Base-by-base conservation (phyloP, 2,797 vertebrate genomes). In the Diceros bicornis region DNA sequence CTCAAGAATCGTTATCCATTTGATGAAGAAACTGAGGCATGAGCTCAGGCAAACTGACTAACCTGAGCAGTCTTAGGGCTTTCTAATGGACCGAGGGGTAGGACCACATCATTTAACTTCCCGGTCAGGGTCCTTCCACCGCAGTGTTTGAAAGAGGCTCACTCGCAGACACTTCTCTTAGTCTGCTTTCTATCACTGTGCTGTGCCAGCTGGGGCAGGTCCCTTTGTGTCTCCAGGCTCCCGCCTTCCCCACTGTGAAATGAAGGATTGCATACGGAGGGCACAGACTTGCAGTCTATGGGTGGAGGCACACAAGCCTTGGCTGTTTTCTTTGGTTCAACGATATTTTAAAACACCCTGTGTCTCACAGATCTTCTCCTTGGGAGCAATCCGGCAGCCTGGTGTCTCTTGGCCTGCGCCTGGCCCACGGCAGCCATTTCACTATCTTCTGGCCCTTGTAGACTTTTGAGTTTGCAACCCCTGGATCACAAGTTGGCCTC, bases 181-280 rank as follows among this genome's bases (percentile, higher is more conserved):
- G 14, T 47, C 47, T 55, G 23, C 34, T 34, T 66, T 13, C 59
- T 29, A 4, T 25, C 18, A 4, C 23, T 55, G 0, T 20, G 61
- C 32, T 21, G 52, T 59, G 50, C 57, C 32, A 7, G 4, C 0
- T 7, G 44, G 64, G 64, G 66, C 0, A 7, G 11, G 27, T 27
- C 52, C 29, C 27, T 37, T 1, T 20, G 44, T 59, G 18, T 50
- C 23, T 1, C 66, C 21, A 18, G 66, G 18, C n/a, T 18, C n/a
- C 17, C 7, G n/a, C 0, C 8, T 14, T 34, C 27, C 18, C 6
- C 3, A 2, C 17, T 23, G 6, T 1, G 44, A 66, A 29, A 32
- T 3, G 1, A 27, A 50, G 2, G 11, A 4, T 23, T 16, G 29
- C 7, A 14, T 2, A n/a, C 0, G 0, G 61, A 25, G 20, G 64